Percentiles rank a stretch among this genome's conserved stretches.
Conservation (phyloP, 2,888 invertebrate species). For the Heliconius erato region DNA sequence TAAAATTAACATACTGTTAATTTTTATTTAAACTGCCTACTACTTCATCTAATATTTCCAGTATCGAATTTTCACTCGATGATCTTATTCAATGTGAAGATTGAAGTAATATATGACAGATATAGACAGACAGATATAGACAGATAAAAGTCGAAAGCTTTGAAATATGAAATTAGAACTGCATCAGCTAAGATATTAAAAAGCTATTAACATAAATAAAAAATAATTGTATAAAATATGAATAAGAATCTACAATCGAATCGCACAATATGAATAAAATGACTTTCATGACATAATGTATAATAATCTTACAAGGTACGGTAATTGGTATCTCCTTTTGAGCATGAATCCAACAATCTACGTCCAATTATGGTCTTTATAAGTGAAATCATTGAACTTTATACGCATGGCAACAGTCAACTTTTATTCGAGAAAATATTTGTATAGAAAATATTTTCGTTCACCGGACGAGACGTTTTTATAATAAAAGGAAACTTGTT, state of each 20-base stretch:
- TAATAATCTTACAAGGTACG: background rate
- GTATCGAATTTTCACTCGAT: too few relatives aligned
- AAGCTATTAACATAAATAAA: background rate
- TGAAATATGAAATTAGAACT: too few relatives aligned
- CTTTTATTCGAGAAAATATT: background rate
- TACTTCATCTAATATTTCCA: too few relatives aligned
- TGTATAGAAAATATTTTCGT: background rate
- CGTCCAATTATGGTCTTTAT: background rate
- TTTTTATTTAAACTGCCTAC: too few relatives aligned
- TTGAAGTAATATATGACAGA: too few relatives aligned
- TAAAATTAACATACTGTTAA: too few relatives aligned
- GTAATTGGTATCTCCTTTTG: constrained; percentile 13
- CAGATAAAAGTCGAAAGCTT: too few relatives aligned
- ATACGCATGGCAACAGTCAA: background rate
- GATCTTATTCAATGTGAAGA: too few relatives aligned
- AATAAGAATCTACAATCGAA: background rate
- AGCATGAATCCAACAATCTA: constrained; percentile 3
- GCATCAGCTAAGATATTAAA: too few relatives aligned
- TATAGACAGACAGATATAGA: too few relatives aligned
- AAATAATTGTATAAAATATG: background rate
- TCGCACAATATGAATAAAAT: background rate
- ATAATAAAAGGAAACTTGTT: background rate
- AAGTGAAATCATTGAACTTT: constrained; percentile 5
- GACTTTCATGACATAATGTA: background rate
- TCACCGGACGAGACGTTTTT: background rate